Base-by-base conservation (phyloP, 2,888 invertebrate species). In the Acheta domesticus region DNA sequence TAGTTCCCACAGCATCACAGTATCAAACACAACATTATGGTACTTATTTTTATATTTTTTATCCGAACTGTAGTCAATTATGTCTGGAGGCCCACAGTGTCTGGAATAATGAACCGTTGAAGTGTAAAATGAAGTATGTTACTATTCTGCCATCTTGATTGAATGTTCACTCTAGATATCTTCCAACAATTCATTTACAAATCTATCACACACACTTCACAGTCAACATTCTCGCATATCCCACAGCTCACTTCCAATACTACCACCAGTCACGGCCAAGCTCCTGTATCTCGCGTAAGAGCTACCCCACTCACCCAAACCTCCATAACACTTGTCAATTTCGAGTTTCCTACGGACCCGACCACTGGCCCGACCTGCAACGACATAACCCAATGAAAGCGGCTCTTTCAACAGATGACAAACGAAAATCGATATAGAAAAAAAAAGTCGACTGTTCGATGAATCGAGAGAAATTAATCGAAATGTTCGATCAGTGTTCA, bases 251-350 rank as follows among this genome's bases (percentile, higher is more conserved):
- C 36, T 36, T 62, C 62, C n/a, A 62, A 62, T 12, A 62, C 14
- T 62, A 19, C 62, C 8, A 62, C 14, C 62, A 19, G 62, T 62
- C 62, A 62, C 62, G 11, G 16, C n/a, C 62, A 62, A 19, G 3
- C 14, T 19, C n/a, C 14, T 62, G n/a, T 16, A 19, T 19, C n/a
- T 62, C 62, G n/a, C 62, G 62, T 14, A 19, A n/a, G n/a, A 62
- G 62, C 16, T 19, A 62, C 62, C 16, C 11, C 62, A 62, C 14
- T 62, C 62, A 19, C 62, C 62, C 16, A 62, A 62, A 62, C 62
- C 62, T 62, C 62, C 62, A 62, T 62, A 62, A 62, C n/a, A 62
- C 62, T 62, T 62, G 62, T 62, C 62, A 62, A 62, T 62, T 62
- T 62, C 16, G 62, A 62, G n/a, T 62, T 62, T 19, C 62, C 16